Percentiles rank a stretch among this genome's conserved stretches.
phyloP scores from a whole-genome alignment of 2,113 vertebrate genomes.

The Malaclemys terrapin region DNA sequence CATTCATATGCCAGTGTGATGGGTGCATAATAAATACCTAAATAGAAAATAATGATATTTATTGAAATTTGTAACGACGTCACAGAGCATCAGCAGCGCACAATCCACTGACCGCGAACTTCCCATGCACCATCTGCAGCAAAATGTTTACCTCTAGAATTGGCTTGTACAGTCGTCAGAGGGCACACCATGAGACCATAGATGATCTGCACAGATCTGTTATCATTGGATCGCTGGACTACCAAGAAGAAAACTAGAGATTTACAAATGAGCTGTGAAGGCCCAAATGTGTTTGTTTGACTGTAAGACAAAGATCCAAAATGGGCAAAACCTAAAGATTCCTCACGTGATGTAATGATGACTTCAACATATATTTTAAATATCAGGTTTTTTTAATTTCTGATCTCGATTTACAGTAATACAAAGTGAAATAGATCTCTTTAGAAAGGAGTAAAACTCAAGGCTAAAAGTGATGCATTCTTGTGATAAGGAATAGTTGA shows the following conservation, averaged over 20 bases:
- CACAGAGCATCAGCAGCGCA: too few relatives aligned
- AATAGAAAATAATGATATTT: rapidly evolving
- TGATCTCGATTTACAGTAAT: background rate
- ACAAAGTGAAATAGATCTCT: background rate
- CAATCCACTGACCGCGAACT: too few relatives aligned
- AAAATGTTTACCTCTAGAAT: too few relatives aligned
- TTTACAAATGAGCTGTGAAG: background rate
- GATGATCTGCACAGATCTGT: too few relatives aligned
- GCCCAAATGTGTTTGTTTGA: background rate
- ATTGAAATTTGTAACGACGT: background rate
- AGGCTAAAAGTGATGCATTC: background rate
- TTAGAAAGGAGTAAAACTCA: background rate
- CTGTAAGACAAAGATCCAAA: background rate
- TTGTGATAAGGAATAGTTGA: background rate
- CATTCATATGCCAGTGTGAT: background rate
- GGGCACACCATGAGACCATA: too few relatives aligned
- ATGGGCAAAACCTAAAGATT: background rate
- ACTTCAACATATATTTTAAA: background rate
- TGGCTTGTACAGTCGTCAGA: too few relatives aligned
- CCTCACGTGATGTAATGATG: background rate
- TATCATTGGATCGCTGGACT: too few relatives aligned
- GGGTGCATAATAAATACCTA: background rate
- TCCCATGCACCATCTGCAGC: too few relatives aligned
- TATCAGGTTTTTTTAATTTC: background rate
- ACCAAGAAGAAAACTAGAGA: background rate